Percentiles rank a stretch among this genome's conserved stretches.
phyloP scores from a whole-genome alignment of 2,888 invertebrate species.

The Melanophora roralis region DNA sequence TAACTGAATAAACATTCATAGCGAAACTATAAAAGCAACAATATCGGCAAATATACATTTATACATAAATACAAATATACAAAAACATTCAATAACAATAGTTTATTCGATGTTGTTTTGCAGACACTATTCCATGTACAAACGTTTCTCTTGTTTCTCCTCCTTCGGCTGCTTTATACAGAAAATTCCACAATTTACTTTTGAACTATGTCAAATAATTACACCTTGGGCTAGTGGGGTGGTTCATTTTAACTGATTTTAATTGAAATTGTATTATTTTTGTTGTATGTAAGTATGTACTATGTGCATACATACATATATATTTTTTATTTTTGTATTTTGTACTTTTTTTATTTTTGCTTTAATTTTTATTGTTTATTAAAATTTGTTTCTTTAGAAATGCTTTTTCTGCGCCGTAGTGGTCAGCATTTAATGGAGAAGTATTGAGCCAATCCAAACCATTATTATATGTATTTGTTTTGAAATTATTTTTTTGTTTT shows the following conservation, averaged over 20 bases:
- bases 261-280: not conserved
- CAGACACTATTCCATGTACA: not conserved
- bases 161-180: too few species aligned
- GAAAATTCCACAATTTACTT: not conserved
- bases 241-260: not conserved
- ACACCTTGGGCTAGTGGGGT: not conserved
- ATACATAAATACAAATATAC: constrained; percentile 15
- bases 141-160: not conserved
- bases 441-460: not conserved
- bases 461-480: not conserved
- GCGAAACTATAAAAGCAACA: constrained; percentile 14
- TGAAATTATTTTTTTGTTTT: not conserved
- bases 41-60: not conserved
- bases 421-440: not conserved
- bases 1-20: constrained; percentile 58
- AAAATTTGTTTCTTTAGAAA: not conserved
- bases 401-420: not conserved
- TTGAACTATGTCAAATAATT: not conserved
- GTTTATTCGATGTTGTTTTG: constrained; percentile 2
- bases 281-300: too few species aligned
- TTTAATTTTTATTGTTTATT: not conserved
- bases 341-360: not conserved
- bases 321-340: not conserved
- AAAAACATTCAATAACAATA: constrained; percentile 24
- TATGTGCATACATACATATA: too few species aligned